Evolutionary conservation across 2,113 vertebrate genomes (phyloP).

Genomic region (Hymenochirus boettgeri): DNA sequence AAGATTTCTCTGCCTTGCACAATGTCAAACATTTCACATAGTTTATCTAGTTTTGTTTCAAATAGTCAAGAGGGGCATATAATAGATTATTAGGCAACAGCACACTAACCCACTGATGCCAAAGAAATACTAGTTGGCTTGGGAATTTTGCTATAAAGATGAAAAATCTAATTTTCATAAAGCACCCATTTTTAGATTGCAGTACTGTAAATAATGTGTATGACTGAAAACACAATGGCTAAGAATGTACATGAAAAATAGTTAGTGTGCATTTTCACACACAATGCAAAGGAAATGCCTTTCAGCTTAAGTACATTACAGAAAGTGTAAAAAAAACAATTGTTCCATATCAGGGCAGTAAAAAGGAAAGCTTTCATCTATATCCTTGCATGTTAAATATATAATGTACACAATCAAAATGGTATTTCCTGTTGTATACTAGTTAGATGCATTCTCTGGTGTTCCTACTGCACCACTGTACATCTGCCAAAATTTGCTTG

Average conservation of each 20-base stretch:
- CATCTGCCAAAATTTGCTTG: too few relatives aligned
- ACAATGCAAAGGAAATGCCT: conserved; percentile 25
- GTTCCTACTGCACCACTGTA: too few relatives aligned
- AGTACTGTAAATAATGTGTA: neutral
- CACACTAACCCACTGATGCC: too few relatives aligned
- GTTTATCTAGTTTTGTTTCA: neutral
- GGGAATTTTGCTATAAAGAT: neutral
- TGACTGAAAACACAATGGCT: neutral
- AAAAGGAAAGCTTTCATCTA: conserved; percentile 30
- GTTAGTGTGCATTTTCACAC: conserved; percentile 6
- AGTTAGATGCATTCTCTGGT: too few relatives aligned
- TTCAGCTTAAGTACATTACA: conserved; percentile 19
- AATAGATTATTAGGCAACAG: neutral
- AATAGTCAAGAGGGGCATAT: neutral
- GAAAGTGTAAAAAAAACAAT: too few relatives aligned
- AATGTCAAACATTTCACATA: neutral
- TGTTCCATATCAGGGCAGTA: neutral
- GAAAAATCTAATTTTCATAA: neutral
- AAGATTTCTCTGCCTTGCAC: conserved; percentile 8
- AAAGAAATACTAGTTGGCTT: neutral
- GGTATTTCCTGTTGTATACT: too few relatives aligned
- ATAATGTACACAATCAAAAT: too few relatives aligned
- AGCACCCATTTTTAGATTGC: neutral
- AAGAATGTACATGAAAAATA: neutral
- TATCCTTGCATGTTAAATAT: too few relatives aligned